These are phyloP conservation scores for Manis javanica DNA, from an alignment of 2,797 vertebrate species.

Conservation along the genomic window DNA sequence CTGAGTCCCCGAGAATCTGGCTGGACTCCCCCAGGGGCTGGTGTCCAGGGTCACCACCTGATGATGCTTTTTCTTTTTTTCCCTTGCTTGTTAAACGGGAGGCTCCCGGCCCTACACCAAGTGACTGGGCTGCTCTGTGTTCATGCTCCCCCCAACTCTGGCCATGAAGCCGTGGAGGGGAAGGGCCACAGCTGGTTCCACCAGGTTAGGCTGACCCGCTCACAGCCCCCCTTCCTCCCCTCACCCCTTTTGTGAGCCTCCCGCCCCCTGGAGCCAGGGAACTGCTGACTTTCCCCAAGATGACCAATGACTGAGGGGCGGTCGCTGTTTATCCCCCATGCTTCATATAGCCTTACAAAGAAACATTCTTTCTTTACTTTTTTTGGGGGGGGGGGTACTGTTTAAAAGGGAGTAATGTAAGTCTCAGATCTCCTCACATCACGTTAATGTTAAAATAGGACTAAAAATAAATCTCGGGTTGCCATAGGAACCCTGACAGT, in stretches of 20 bases:
- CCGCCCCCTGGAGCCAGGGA: neutral
- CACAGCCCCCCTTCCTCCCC: neutral
- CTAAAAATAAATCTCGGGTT: slow-evolving; percentile 91
- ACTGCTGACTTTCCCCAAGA: neutral
- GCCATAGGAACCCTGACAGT: slow-evolving; percentile 89
- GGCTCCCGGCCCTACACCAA: neutral
- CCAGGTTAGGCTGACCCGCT: neutral
- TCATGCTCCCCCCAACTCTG: neutral
- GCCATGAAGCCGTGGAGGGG: neutral
- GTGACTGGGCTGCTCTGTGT: neutral
- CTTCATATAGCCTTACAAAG: slow-evolving; percentile 35
- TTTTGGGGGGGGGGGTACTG: neutral
- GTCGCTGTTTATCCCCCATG: neutral
- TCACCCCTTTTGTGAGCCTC: neutral
- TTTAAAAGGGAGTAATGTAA: slow-evolving; percentile 78
- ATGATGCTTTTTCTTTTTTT: no score
- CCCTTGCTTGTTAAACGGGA: neutral
- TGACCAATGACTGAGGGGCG: accelerated
- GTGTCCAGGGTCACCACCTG: neutral
- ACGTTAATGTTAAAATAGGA: slow-evolving; percentile 85
- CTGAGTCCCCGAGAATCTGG: neutral
- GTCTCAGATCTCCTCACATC: slow-evolving; percentile 80
- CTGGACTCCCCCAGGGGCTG: neutral
- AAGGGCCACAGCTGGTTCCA: neutral
- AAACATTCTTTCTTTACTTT: neutral